Percentiles rank a stretch among this genome's conserved stretches.
Evolutionary conservation across 2,113 vertebrate species (phyloP).

Genomic region (Catharus fuscescens): DNA sequence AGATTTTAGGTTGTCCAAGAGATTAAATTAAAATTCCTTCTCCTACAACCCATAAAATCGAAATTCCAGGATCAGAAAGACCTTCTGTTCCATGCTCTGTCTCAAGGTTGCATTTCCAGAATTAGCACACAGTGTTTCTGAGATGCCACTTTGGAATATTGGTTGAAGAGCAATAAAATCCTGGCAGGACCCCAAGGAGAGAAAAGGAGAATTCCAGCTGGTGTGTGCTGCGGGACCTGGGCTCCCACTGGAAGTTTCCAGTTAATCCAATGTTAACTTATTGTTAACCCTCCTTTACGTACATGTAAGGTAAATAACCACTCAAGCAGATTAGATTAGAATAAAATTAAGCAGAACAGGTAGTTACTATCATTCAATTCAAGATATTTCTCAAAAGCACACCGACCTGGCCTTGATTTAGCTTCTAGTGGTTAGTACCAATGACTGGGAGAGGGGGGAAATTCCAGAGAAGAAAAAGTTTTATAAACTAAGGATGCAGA

Average conservation of each 20-base stretch:
- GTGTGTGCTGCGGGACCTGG: not conserved
- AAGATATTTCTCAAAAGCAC: not conserved
- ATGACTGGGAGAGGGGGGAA: not conserved
- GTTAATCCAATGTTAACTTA: not conserved
- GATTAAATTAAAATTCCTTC: not conserved
- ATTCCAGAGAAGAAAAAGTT: not conserved
- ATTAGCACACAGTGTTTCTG: accelerated
- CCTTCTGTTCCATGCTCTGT: not conserved
- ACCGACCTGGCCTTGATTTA: not conserved
- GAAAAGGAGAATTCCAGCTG: not conserved
- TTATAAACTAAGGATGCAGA: not conserved
- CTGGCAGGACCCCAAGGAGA: not conserved
- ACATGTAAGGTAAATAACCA: not conserved
- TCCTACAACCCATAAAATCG: not conserved
- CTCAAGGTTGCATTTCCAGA: not conserved
- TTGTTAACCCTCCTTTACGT: not conserved
- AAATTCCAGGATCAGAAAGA: not conserved
- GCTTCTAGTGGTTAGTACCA: not conserved
- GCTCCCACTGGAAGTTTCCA: not conserved
- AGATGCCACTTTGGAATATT: not conserved
- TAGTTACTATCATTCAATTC: not conserved
- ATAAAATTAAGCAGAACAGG: not conserved
- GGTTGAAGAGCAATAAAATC: not conserved
- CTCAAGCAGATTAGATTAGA: not conserved
- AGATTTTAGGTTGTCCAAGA: not conserved